Base-by-base conservation (phyloP, 2,888 invertebrate genomes). In the Neoascia interrupta region DNA sequence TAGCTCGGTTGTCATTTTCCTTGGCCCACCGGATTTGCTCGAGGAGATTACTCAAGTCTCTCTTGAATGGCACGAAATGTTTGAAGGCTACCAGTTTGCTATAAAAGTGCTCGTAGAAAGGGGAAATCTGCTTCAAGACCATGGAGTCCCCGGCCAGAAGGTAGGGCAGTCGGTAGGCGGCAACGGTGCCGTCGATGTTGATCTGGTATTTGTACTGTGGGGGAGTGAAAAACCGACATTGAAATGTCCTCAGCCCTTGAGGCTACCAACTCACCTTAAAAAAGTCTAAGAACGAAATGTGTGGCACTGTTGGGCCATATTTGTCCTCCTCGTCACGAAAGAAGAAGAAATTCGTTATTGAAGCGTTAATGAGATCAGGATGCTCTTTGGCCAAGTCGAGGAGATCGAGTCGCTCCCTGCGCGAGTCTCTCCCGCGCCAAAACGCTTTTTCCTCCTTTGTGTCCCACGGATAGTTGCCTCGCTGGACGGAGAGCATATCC, bases 91-190 rank as follows among this genome's bases (percentile, higher is more conserved):
- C 86, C 8, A 98, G 88, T 82, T 94, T 91, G 34, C 91, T 89
- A 86, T 99, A 99, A 89, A 97, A 99, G 90, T 96, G 95, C 90
- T 99, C 98, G 87, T 97, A 96, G 88, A 96, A 98, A n/a, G 92
- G 92, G 0, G 98, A 98, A 19, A 95, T 93, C 89, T 97, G 97
- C 89, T 99, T 99, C 10, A 99, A 90, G 10, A 98, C 93, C 72
- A 97, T 89, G 0, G 96, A 93, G 84, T 96, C 95, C 1, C 98
- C 97, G 41, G 93, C 95, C 79, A 99, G 88, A 15, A 99, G 90
- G 87, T 97, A 98, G 0, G 98, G 98, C 82, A 97, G 91, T 79
- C 98, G 91, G 88, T 98, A 99, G 0, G 98, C 96, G 15, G 98
- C 98, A 11, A 99, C 98, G 34, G 98, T 97, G 11, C 99, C 99